phyloP scores from a whole-genome alignment of 2,113 vertebrate genomes.

The Hippotragus niger region DNA sequence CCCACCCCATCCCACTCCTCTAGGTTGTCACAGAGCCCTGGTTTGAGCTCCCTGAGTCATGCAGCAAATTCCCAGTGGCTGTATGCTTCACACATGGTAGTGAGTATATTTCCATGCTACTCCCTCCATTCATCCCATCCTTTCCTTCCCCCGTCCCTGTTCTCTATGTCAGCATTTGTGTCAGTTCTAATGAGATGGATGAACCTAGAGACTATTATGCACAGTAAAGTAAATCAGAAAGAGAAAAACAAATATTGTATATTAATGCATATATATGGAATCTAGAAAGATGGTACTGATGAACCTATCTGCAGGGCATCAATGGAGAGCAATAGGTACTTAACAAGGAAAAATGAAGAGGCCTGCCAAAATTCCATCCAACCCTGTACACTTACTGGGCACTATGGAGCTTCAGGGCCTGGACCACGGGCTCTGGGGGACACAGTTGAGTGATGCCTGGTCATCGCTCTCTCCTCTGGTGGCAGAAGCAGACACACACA shows the following conservation, averaged over 20 bases:
- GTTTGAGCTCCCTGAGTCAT: not conserved
- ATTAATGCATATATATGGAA: not conserved
- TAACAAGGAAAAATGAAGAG: slow-evolving; percentile 7
- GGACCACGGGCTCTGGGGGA: slow-evolving; percentile 39
- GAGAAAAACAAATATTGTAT: not conserved
- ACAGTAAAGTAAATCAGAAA: not conserved
- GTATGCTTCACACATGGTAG: not conserved
- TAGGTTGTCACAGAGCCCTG: not conserved
- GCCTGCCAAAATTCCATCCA: slow-evolving; percentile 23
- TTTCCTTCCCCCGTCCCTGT: not conserved
- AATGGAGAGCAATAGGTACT: not conserved
- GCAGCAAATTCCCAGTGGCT: not conserved
- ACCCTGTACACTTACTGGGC: slow-evolving; percentile 30
- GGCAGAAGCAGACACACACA: slow-evolving; percentile 48
- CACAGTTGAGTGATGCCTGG: slow-evolving; percentile 11
- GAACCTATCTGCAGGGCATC: not conserved
- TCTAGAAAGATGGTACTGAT: not conserved
- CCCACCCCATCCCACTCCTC: not conserved
- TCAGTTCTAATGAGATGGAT: not conserved
- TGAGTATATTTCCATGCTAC: not conserved
- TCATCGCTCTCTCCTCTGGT: not conserved
- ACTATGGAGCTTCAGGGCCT: not conserved
- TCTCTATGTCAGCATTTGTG: not conserved
- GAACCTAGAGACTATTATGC: not conserved
- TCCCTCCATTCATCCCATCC: not conserved